Conservation (phyloP, 2,888 invertebrate genomes). For the Drosophila sordidapex region DNA sequence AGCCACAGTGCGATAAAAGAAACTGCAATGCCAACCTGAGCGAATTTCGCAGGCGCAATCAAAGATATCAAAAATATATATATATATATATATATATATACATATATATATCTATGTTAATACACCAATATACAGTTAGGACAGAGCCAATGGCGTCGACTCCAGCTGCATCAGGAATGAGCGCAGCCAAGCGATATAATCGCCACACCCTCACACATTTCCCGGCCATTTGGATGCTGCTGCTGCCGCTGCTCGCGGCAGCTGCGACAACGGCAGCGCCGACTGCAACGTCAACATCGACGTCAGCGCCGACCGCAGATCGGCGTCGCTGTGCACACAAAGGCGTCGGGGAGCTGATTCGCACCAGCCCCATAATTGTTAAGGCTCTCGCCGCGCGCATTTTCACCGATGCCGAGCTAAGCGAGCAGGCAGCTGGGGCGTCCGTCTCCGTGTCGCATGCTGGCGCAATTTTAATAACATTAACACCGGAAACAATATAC, state of each 20-base stretch:
- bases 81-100: conserved; percentile 20
- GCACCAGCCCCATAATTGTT: conserved; percentile 84
- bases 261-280: conserved; percentile 48
- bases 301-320: conserved; percentile 46
- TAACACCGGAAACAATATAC: conserved; percentile 85
- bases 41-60: conserved; percentile 58
- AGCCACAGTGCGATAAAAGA: conserved; percentile 64
- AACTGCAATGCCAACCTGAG: conserved; percentile 72
- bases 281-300: conserved; percentile 31
- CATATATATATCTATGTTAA: conserved; percentile 28
- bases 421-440: conserved; percentile 25
- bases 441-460: conserved; percentile 33
- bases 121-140: conserved; percentile 1
- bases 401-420: conserved; percentile 80
- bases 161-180: conserved; percentile 50
- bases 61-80: conserved; percentile 57
- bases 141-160: conserved; percentile 53
- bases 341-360: conserved; percentile 84
- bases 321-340: conserved; percentile 80
- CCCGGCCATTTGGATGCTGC: conserved; percentile 38
- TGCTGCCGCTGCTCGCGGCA: conserved; percentile 57
- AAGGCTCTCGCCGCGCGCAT: conserved; percentile 84
- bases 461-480: conserved; percentile 84
- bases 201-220: conserved; percentile 23
- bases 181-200: conserved; percentile 38